Percentiles rank a stretch among this genome's conserved stretches.
Conservation (phyloP, 2,888 invertebrate genomes). For the Brenthis daphne region DNA sequence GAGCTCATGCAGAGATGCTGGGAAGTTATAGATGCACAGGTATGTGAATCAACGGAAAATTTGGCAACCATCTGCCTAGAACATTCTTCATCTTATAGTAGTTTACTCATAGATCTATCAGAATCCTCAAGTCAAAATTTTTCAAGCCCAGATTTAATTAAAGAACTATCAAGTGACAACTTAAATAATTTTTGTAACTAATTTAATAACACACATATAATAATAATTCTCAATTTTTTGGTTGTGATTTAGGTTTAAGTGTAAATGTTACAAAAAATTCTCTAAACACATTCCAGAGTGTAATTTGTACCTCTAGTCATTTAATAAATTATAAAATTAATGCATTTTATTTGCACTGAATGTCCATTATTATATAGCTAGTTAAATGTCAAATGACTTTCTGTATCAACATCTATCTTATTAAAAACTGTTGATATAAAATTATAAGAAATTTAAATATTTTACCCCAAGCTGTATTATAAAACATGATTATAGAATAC, state of each 20-base stretch:
- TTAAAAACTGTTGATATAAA: constrained; percentile 1
- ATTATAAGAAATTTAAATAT: constrained; percentile 2
- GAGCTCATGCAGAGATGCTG: constrained; percentile 98
- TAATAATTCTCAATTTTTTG: constrained; percentile 57
- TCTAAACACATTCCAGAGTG: constrained; percentile 28
- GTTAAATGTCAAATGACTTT: constrained; percentile 5
- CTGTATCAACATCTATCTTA: background rate
- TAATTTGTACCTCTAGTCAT: constrained; percentile 42
- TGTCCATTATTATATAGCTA: constrained; percentile 11
- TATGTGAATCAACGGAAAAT: constrained; percentile 83
- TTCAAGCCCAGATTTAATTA: constrained; percentile 65
- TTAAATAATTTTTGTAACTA: constrained; percentile 57
- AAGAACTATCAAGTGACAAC: constrained; percentile 61
- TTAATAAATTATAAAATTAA: constrained; percentile 20
- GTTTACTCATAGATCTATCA: constrained; percentile 69
- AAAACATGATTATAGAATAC: background rate
- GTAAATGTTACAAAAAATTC: constrained; percentile 31
- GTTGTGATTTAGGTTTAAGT: constrained; percentile 71
- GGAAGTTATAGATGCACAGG: constrained; percentile 99
- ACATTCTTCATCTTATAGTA: constrained; percentile 73
- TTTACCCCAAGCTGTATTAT: constrained; percentile 7
- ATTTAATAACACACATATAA: constrained; percentile 31
- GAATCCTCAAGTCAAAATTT: constrained; percentile 67
- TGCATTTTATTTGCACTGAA: constrained; percentile 8
- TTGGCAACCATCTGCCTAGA: constrained; percentile 68